Evolutionary conservation across 2,113 vertebrate species (phyloP).

Genomic region (Heteronetta atricapilla): DNA sequence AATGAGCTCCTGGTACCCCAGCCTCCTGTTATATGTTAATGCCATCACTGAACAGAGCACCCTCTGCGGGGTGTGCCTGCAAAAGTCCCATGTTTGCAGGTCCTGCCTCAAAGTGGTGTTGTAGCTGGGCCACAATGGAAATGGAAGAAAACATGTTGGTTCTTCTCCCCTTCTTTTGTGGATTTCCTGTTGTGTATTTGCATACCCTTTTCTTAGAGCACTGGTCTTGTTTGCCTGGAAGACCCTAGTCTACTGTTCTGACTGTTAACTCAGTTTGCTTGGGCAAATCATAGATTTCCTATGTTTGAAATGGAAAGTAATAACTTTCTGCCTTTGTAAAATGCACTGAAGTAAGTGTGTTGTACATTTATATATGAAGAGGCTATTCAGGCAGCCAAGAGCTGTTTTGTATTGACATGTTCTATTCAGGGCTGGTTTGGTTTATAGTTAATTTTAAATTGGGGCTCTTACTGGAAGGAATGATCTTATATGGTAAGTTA

Average conservation of each 20-base stretch:
- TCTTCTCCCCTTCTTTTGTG: not conserved
- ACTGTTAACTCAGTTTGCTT: not conserved
- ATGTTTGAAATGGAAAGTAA: slow-evolving; percentile 11
- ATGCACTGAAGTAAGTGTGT: slow-evolving; percentile 21
- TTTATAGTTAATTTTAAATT: slow-evolving; percentile 45
- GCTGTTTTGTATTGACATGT: slow-evolving; percentile 47
- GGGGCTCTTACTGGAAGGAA: slow-evolving; percentile 48
- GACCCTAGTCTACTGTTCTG: not conserved
- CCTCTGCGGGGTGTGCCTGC: not conserved
- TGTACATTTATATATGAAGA: not conserved
- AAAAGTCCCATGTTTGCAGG: accelerated
- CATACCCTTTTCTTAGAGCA: accelerated
- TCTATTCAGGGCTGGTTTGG: slow-evolving; percentile 21
- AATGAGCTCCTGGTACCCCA: not conserved
- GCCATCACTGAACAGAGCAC: not conserved
- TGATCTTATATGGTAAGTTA: slow-evolving; percentile 46
- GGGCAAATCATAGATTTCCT: slow-evolving; percentile 14
- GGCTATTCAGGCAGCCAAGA: slow-evolving; percentile 20
- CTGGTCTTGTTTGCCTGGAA: not conserved
- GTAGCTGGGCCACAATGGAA: accelerated
- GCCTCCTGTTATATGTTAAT: not conserved
- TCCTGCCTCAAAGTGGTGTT: not conserved
- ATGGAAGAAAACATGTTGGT: not conserved
- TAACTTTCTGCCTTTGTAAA: slow-evolving; percentile 46
- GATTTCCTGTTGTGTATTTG: accelerated